A percentile compares a stretch with the other conserved stretches of the same genome.
Conservation (phyloP, 2,888 invertebrate species). For the Smittia aterrima region DNA sequence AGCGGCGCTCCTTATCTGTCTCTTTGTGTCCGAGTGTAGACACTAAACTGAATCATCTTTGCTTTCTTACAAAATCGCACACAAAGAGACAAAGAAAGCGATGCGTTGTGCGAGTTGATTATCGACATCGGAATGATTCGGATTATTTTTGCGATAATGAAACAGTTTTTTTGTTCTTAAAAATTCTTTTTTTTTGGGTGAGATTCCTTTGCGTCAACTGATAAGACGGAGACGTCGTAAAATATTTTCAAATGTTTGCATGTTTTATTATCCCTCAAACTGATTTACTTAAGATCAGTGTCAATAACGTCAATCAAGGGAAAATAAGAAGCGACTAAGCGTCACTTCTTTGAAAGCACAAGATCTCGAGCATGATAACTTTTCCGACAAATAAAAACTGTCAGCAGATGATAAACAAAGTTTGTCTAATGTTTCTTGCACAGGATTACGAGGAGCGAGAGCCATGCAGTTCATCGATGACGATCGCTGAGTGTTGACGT, state of each 20-base stretch:
- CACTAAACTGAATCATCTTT: too few relatives aligned
- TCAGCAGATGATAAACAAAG: background rate
- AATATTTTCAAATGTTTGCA: background rate
- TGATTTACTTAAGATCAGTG: background rate
- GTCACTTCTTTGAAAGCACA: background rate
- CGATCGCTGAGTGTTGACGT: conserved; percentile 14
- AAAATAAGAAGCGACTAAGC: background rate
- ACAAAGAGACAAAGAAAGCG: too few relatives aligned
- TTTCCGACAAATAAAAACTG: background rate
- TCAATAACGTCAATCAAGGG: conserved; percentile 5
- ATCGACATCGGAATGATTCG: too few relatives aligned
- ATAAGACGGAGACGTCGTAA: background rate
- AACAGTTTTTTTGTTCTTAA: too few relatives aligned
- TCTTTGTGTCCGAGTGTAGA: too few relatives aligned
- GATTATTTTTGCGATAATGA: too few relatives aligned
- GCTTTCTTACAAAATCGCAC: too few relatives aligned
- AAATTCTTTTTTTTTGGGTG: too few relatives aligned
- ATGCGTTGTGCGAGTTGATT: too few relatives aligned
- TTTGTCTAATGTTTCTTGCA: background rate
- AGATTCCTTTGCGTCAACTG: background rate
- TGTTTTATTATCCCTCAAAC: background rate
- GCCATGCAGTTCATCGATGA: background rate
- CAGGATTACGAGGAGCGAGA: background rate
- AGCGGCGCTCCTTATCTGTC: too few relatives aligned
- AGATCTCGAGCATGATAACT: background rate